A percentile compares a stretch with the other conserved stretches of the same genome.
Conservation (phyloP, 1,140 invertebrate species). For the Heliconius himera region DNA sequence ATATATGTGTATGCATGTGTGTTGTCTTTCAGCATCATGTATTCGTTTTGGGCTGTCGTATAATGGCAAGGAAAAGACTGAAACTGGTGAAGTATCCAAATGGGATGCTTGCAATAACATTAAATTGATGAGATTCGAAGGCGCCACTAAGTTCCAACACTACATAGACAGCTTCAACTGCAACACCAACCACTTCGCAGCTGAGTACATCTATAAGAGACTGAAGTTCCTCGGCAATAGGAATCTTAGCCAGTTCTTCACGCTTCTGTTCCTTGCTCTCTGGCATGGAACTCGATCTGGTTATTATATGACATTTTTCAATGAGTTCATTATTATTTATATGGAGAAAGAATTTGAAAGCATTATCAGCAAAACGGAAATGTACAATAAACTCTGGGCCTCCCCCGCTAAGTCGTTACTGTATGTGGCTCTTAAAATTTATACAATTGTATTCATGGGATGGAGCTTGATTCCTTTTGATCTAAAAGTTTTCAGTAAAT, state of each 20-base stretch:
- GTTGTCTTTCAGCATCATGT: slow-evolving; percentile 77
- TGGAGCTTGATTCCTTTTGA: slow-evolving; percentile 92
- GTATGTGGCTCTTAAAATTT: slow-evolving; percentile 86
- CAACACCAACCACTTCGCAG: slow-evolving; percentile 96
- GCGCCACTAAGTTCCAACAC: slow-evolving; percentile 89
- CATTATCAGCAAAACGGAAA: slow-evolving; percentile 80
- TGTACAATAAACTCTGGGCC: slow-evolving; percentile 75
- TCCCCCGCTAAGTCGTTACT: slow-evolving; percentile 65
- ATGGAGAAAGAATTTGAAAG: slow-evolving; percentile 89
- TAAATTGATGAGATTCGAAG: slow-evolving; percentile 89
- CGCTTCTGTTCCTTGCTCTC: slow-evolving; percentile 92
- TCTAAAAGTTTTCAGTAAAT: slow-evolving; percentile 84
- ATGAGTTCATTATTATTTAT: slow-evolving; percentile 94
- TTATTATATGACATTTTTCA: slow-evolving; percentile 95
- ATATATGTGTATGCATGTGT: background rate
- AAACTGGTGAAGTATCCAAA: slow-evolving; percentile 74
- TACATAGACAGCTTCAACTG: slow-evolving; percentile 95
- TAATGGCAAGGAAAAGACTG: slow-evolving; percentile 86
- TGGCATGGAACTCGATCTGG: slow-evolving; percentile 97
- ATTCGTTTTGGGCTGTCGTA: slow-evolving; percentile 89
- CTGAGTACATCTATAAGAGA: slow-evolving; percentile 95
- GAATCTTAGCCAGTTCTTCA: slow-evolving; percentile 90
- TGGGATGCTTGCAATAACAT: slow-evolving; percentile 96
- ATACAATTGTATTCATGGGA: slow-evolving; percentile 92
- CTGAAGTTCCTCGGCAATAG: slow-evolving; percentile 94